Conservation (phyloP, 2,113 vertebrate species). For the Bombycilla garrulus region DNA sequence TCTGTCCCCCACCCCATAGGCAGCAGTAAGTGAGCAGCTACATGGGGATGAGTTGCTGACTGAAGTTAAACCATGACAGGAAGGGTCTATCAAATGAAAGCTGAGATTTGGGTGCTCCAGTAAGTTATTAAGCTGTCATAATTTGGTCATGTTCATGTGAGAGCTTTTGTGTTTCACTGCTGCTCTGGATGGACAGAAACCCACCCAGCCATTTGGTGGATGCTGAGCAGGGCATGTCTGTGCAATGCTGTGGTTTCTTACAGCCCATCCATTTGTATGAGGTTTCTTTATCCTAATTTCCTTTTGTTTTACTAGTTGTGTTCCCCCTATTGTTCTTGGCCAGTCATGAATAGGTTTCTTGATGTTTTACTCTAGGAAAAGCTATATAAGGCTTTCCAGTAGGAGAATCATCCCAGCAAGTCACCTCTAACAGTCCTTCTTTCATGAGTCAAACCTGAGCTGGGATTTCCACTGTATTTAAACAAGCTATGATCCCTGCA, state of each 20-base stretch:
- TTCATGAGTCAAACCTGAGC: not conserved
- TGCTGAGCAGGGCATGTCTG: rapidly evolving
- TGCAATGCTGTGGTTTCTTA: not conserved
- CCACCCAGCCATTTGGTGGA: rapidly evolving
- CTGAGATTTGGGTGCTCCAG: not conserved
- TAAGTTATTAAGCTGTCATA: not conserved
- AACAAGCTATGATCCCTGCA: not conserved
- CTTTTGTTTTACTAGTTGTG: not conserved
- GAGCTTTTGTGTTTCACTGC: not conserved
- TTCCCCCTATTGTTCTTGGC: not conserved
- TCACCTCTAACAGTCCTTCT: not conserved
- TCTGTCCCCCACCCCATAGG: rapidly evolving
- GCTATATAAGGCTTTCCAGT: not conserved
- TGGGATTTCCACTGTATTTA: not conserved
- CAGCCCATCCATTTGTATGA: rapidly evolving
- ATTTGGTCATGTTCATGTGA: not conserved
- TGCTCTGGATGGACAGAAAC: not conserved
- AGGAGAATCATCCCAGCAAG: not conserved
- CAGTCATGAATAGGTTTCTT: not conserved
- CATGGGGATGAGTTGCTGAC: too few species aligned
- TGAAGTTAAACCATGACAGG: not conserved
- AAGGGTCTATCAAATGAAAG: not conserved
- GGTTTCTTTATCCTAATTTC: not conserved
- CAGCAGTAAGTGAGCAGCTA: rapidly evolving
- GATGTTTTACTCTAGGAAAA: not conserved